Base-by-base conservation (phyloP, 2,888 invertebrate species). In the Pristionchus arcanus region DNA sequence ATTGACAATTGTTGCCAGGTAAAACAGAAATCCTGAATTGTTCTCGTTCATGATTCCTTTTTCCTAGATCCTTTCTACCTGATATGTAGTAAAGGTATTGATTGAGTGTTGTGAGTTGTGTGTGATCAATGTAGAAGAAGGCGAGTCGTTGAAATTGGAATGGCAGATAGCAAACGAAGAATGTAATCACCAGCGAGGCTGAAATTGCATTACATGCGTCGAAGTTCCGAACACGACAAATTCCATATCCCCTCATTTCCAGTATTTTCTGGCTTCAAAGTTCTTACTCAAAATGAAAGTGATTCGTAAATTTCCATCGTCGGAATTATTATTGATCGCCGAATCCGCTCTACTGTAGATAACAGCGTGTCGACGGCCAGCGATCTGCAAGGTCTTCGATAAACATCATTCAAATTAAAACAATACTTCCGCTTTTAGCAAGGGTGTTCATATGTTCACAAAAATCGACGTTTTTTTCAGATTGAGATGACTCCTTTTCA, bases 121-220 rank as follows among this genome's bases (percentile, higher is more conserved):
- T 90, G 34, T 91, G 91, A 53, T 90, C 90, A 25, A 93, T 59
- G 88, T 93, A 92, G 91, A 93, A 93, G 89, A 93, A 93, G 19
- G 91, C 81, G 4, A 93, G 91, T 25, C 93, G 91, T 90, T 93
- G 93, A 4, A 92, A 71, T 90, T 93, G 93, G 90, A 92, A 93
- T 25, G 93, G 93, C 49, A 92, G 90, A 90, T 93, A 93, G 89
- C 93, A 93, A 28, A 93, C 89, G 91, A 93, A 93, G 90, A 93
- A 93, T 49, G 93, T 91, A 83, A 90, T 90, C 66, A 93, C 91
- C 74, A 93, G 92, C 7, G 92, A 91, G 71, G 91, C 93, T 93
- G 91, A 87, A 93, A 91, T 28, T 21, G 31, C 59, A 53, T 59
- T 59, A n/a, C 77, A 68, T 59, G 9, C 55, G 59, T 84, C 25